phyloP scores from a whole-genome alignment of 2,888 invertebrate species.

The Eilema griseolum region DNA sequence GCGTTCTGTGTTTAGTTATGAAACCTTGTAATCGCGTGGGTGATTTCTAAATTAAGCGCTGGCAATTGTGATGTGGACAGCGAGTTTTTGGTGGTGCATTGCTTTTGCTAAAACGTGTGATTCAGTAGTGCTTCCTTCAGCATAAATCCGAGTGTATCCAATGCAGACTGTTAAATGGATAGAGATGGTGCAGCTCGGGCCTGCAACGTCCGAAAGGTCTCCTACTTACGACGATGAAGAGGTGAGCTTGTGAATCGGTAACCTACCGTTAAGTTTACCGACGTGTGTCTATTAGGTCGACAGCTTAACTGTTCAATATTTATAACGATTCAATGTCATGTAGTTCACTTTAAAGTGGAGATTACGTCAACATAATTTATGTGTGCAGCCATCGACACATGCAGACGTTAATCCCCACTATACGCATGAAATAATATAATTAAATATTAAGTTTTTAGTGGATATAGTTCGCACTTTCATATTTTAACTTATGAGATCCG shows the following conservation, averaged over 20 bases:
- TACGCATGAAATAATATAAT: constrained; percentile 5
- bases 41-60: constrained; percentile 77
- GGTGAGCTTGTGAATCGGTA: constrained; percentile 65
- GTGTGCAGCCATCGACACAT: constrained; percentile 23
- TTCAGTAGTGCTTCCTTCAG: constrained; percentile 44
- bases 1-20: constrained; percentile 70
- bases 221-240: constrained; percentile 75
- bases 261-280: constrained; percentile 56
- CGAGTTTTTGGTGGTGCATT: constrained; percentile 65
- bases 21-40: constrained; percentile 78
- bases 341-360: constrained; percentile 24
- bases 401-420: constrained; percentile 20
- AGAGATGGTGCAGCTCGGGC: constrained; percentile 82
- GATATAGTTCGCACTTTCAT: not conserved
- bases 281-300: constrained; percentile 19
- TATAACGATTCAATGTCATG: constrained; percentile 36
- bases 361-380: constrained; percentile 40
- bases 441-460: not conserved
- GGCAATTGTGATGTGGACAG: constrained; percentile 69
- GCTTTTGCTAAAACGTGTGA: constrained; percentile 44
- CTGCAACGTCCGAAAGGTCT: constrained; percentile 66
- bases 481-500: not conserved
- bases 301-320: constrained; percentile 18
- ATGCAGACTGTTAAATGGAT: constrained; percentile 84
- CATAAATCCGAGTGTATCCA: constrained; percentile 55